Percentiles rank a stretch among this genome's conserved stretches.
These are phyloP conservation scores for Diarsia dahlii DNA, from an alignment of 2,888 invertebrate species.

Conservation along the genomic window DNA sequence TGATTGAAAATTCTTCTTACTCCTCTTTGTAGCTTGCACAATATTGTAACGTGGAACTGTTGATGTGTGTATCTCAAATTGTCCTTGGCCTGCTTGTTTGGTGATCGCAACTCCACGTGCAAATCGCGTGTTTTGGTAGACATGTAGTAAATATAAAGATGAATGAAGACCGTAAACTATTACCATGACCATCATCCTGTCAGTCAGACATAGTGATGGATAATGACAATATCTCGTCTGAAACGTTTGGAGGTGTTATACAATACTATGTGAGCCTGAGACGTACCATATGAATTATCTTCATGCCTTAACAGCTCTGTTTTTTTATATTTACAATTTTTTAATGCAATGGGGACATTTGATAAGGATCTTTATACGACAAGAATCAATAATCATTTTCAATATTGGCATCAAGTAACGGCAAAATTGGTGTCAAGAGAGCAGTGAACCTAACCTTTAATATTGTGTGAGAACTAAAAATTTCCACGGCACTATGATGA, in stretches of 20 bases:
- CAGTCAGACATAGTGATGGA: constrained; percentile 20
- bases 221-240: constrained; percentile 22
- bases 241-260: not conserved
- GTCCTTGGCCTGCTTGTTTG: not conserved
- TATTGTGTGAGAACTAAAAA: not conserved
- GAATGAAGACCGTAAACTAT: not conserved
- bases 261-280: not conserved
- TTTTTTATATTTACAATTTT: not conserved
- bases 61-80: not conserved
- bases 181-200: not conserved
- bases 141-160: not conserved
- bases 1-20: constrained; percentile 7
- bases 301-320: not conserved
- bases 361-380: not conserved
- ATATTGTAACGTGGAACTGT: constrained; percentile 1
- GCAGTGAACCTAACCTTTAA: not conserved
- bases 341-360: not conserved
- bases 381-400: not conserved
- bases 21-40: not conserved
- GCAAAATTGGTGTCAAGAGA: not conserved
- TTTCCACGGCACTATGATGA: not conserved
- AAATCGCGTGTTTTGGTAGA: not conserved
- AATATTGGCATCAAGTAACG: not conserved
- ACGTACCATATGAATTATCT: not conserved
- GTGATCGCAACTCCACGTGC: not conserved